Evolutionary conservation across 35 echinoderm and acorn worm genomes (phyloP).

Genomic region (Lytechinus pictus): DNA sequence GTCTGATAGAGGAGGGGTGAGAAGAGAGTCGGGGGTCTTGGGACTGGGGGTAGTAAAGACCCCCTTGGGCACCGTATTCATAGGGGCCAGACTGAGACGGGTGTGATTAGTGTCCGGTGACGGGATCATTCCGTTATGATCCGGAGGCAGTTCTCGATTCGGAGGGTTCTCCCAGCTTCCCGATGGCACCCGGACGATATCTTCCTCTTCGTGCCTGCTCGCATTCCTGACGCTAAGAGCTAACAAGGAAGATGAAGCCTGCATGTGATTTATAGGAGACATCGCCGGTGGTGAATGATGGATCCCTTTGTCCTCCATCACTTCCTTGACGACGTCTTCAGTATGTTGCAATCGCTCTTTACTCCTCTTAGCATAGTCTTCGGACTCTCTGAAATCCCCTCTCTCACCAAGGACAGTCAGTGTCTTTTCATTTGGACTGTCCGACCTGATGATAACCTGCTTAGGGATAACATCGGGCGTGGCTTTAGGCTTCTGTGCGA

Average conservation of each 20-base stretch:
- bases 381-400: slow-evolving; percentile 19
- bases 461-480: neutral
- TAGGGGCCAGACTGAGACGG: neutral
- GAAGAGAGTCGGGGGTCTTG: slow-evolving; percentile 60
- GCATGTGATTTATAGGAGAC: slow-evolving; percentile 35
- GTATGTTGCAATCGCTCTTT: slow-evolving; percentile 26
- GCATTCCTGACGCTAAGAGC: slow-evolving; percentile 30
- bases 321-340: neutral
- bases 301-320: neutral
- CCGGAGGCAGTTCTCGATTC: slow-evolving; percentile 61
- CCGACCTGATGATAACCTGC: slow-evolving; percentile 29
- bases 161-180: slow-evolving; percentile 85
- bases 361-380: neutral
- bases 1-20: slow-evolving; percentile 76
- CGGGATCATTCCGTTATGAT: slow-evolving; percentile 50
- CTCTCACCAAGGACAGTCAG: slow-evolving; percentile 40
- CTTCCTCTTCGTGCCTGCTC: neutral
- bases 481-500: slow-evolving; percentile 11
- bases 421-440: slow-evolving; percentile 42
- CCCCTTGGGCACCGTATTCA: slow-evolving; percentile 50
- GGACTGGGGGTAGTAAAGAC: slow-evolving; percentile 62
- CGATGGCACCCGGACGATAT: slow-evolving; percentile 18
- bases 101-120: slow-evolving; percentile 27
- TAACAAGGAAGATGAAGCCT: slow-evolving; percentile 27
- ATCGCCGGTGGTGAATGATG: slow-evolving; percentile 11